These are phyloP conservation scores for Augochlorella aurata DNA, from an alignment of 2,888 invertebrate genomes.

Conservation along the genomic window DNA sequence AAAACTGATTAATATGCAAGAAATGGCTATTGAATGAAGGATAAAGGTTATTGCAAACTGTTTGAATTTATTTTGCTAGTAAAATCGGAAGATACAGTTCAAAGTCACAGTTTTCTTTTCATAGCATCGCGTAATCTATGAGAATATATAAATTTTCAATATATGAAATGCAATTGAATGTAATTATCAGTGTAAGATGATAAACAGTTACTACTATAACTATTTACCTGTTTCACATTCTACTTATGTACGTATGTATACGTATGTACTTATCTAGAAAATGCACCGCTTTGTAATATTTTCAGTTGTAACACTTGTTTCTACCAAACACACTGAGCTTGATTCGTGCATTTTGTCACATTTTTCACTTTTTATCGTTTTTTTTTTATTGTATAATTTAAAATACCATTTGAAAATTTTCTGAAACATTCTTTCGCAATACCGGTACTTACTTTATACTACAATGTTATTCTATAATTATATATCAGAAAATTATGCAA, in stretches of 20 bases:
- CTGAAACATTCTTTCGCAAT: conserved; percentile 10
- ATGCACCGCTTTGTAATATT: conserved; percentile 28
- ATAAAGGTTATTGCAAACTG: not conserved
- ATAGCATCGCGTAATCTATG: conserved; percentile 57
- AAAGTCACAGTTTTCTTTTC: conserved; percentile 34
- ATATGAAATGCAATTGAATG: conserved; percentile 50
- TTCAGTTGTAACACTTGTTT: conserved; percentile 34
- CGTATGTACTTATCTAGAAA: too few relatives aligned
- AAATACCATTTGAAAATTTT: not conserved
- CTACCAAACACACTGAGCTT: conserved; percentile 4
- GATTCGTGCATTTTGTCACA: conserved; percentile 6
- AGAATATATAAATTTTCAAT: conserved; percentile 39
- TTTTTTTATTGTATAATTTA: not conserved
- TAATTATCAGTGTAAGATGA: conserved; percentile 45
- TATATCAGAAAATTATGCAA: conserved; percentile 9
- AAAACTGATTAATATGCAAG: not conserved
- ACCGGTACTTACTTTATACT: conserved; percentile 9
- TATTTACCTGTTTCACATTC: conserved; percentile 36
- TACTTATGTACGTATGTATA: not conserved
- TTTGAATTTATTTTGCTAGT: conserved; percentile 13
- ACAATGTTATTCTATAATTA: conserved; percentile 8
- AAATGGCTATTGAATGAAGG: not conserved
- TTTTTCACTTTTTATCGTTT: conserved; percentile 16
- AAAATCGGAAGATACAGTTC: conserved; percentile 53
- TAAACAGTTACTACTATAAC: conserved; percentile 53